Conservation (phyloP, 2,888 invertebrate genomes). For the Herminia tarsipennalis region DNA sequence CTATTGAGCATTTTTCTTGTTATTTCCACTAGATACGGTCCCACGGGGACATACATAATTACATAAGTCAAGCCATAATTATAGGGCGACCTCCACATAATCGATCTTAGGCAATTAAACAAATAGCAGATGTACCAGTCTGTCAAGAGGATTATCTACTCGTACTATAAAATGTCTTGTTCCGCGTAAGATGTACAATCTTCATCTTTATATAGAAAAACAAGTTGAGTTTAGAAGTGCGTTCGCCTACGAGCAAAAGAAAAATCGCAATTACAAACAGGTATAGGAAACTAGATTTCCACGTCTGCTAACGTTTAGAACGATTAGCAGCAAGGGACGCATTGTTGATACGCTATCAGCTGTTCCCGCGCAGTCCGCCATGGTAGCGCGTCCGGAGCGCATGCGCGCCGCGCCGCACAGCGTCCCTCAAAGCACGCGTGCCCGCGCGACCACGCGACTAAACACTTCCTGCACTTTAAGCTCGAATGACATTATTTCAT, state of each 20-base stretch:
- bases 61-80: conserved; percentile 50
- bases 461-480: conserved; percentile 25
- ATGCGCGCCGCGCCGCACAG: conserved; percentile 62
- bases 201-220: conserved; percentile 65
- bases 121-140: conserved; percentile 58
- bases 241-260: conserved; percentile 56
- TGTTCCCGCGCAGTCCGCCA: conserved; percentile 80
- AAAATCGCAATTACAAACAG: conserved; percentile 65
- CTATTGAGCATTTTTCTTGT: neutral
- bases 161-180: conserved; percentile 71
- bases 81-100: conserved; percentile 56
- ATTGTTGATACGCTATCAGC: conserved; percentile 84
- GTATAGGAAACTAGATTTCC: conserved; percentile 81
- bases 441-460: conserved; percentile 33
- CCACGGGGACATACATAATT: conserved; percentile 20
- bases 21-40: conserved; percentile 41
- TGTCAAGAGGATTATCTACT: conserved; percentile 39
- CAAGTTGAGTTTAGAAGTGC: conserved; percentile 61
- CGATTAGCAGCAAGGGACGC: conserved; percentile 75
- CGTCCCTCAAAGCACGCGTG: conserved; percentile 47
- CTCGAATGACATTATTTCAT: conserved; percentile 31
- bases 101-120: conserved; percentile 73
- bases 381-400: conserved; percentile 78
- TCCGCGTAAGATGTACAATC: conserved; percentile 69
- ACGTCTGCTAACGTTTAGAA: conserved; percentile 74